Base-by-base conservation (phyloP, 2,797 vertebrate genomes). In the Tokudaia muenninki region DNA sequence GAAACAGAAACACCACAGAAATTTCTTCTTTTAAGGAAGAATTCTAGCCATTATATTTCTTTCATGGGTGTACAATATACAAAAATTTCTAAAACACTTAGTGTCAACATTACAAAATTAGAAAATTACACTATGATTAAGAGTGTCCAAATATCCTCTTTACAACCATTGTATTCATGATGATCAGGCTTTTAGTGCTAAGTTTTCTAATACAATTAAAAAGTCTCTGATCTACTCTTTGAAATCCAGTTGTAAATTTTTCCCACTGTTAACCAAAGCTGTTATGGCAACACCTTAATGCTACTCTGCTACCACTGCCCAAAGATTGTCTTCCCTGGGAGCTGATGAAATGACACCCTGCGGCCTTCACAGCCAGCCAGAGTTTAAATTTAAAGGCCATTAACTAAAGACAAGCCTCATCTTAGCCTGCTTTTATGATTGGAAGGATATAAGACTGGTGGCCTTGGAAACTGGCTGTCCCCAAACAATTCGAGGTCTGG, bases 141-240 rank as follows among this genome's bases (percentile, higher is more conserved):
- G 83, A 95, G 37, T 92, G 41, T 92, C 94, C 83, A 94, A 94
- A 90, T 79, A 86, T 65, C 44, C 70, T 5, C 91, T 95, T 75
- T 87, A 47, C 22, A 87, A 24, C 34, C 57, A 84, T 52, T 92
- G 19, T 93, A 44, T 65, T 93, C 72, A 82, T 37, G 31, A 93
- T 72, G 90, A 87, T 52, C 50, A 79, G 50, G 92, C 41, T 90
- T 87, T 77, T 21, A 59, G 17, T 78, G 17, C 37, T 81, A 83
- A 52, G 17, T 88, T 90, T 89, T 90, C 37, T 87, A 70, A 74
- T 91, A 79, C 10, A 87, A 65, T 52, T 87, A 61, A 55, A 44
- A 93, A 29, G 2, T 59, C 37, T 87, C 52, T 91, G 59, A 93
- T 37, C 26, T 4, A 61, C 34, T 91, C 78, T 87, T 80, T 81